These are phyloP conservation scores for Rhincodon typus DNA, from an alignment of 2,797 vertebrate species.

Conservation along the genomic window DNA sequence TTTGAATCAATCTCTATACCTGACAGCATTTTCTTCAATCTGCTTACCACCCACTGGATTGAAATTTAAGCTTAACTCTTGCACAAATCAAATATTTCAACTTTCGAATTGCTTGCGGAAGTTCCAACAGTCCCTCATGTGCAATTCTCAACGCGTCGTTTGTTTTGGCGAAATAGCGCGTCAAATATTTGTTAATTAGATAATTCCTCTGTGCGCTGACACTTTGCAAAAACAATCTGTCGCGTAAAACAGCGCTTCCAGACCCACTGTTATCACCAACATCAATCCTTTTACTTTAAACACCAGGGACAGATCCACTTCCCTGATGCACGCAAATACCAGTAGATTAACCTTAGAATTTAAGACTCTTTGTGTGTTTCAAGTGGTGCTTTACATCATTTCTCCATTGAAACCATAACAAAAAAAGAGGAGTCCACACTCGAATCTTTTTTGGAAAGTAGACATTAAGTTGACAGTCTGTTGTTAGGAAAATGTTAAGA, in stretches of 20 bases:
- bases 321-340: too few relatives aligned
- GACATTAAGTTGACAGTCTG: background rate
- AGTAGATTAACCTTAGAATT: background rate
- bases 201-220: background rate
- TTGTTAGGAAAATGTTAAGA: background rate
- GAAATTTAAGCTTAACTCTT: background rate
- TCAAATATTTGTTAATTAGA: background rate
- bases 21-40: background rate
- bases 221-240: conserved; percentile 4
- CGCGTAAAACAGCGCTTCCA: background rate
- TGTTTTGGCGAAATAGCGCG: background rate
- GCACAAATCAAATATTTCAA: background rate
- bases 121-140: background rate
- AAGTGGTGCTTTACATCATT: background rate
- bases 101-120: background rate
- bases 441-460: background rate
- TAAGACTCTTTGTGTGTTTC: background rate
- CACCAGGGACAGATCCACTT: background rate
- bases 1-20: background rate
- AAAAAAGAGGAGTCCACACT: background rate
- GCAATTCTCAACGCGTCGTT: background rate
- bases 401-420: background rate
- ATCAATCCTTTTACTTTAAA: background rate
- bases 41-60: background rate
- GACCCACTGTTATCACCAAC: background rate